phyloP scores from a whole-genome alignment of 2,797 vertebrate genomes.

The Parauchenoglanis punctatus region DNA sequence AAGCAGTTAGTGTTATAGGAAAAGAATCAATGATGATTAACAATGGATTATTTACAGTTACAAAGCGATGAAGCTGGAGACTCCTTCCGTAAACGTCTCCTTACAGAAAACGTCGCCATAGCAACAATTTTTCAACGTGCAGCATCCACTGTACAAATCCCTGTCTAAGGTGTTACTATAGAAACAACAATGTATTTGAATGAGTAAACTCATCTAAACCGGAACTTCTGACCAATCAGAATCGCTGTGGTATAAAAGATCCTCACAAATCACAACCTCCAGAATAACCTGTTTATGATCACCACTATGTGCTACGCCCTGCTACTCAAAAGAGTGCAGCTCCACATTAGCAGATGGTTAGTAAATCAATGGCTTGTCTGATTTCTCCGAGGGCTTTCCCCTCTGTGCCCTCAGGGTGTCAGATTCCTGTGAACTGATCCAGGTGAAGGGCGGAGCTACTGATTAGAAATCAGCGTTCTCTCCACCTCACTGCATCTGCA shows the following conservation, averaged over 20 bases:
- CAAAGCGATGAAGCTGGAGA: not conserved
- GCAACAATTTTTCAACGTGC: not conserved
- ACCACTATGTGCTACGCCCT: not conserved
- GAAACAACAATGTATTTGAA: not conserved
- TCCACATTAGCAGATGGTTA: constrained; percentile 23
- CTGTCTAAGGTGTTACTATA: not conserved
- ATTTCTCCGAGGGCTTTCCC: constrained; percentile 28
- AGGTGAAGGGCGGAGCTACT: constrained; percentile 12
- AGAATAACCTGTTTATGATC: not conserved
- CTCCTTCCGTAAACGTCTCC: not conserved
- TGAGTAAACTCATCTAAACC: not conserved
- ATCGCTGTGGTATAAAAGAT: not conserved
- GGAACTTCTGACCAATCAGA: not conserved
- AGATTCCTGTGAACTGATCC: constrained; percentile 28
- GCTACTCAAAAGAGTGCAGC: not conserved
- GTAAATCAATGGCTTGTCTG: constrained; percentile 35
- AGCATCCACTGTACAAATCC: not conserved
- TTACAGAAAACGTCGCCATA: not conserved
- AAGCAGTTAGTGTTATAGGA: not conserved
- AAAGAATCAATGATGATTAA: not conserved
- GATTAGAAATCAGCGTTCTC: constrained; percentile 5
- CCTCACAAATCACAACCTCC: not conserved
- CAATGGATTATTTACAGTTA: not conserved
- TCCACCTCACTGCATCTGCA: not conserved
- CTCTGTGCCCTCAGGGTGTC: constrained; percentile 7